A percentile compares a stretch with the other conserved stretches of the same genome.
These are phyloP conservation scores for Danionella dracula DNA, from an alignment of 2,797 vertebrate species.

Conservation along the genomic window DNA sequence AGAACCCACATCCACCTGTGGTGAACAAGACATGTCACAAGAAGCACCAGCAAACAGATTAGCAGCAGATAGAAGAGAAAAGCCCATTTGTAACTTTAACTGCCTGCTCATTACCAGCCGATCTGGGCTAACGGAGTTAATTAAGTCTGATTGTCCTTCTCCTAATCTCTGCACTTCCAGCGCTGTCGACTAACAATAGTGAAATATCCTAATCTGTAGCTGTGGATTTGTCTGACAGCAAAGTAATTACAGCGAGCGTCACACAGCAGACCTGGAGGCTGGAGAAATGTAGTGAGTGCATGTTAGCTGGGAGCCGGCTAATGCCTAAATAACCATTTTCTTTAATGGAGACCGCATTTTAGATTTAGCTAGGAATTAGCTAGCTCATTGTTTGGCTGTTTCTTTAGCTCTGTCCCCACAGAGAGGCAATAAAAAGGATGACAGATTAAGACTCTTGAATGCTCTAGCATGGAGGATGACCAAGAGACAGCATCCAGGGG, in stretches of 20 bases:
- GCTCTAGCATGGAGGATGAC: constrained; percentile 6
- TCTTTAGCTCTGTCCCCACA: constrained; percentile 6
- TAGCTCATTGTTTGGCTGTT: constrained; percentile 31
- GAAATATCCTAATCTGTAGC: constrained; percentile 44
- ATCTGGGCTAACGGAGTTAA: constrained; percentile 49
- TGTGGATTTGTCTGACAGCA: constrained; percentile 30
- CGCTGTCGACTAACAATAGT: constrained; percentile 38
- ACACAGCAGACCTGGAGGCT: constrained; percentile 20
- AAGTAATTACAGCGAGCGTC: constrained; percentile 44
- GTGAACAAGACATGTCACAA: constrained; percentile 4
- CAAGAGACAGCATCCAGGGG: constrained; percentile 13
- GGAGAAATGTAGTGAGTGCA: constrained; percentile 7
- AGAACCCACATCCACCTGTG: constrained; percentile 17
- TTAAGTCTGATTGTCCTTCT: constrained; percentile 51
- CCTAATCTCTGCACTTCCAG: constrained; percentile 50
- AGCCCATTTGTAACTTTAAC: constrained; percentile 40
- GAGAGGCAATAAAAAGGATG: constrained; percentile 17
- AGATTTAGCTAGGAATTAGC: constrained; percentile 24
- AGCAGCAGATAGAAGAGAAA: constrained; percentile 28
- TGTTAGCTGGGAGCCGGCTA: neutral
- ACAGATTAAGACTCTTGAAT: constrained; percentile 40
- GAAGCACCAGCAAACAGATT: constrained; percentile 18
- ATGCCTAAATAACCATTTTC: constrained; percentile 23
- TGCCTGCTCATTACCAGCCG: constrained; percentile 21
- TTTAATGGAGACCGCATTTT: constrained; percentile 1